A percentile compares a stretch with the other conserved stretches of the same genome.
These are phyloP conservation scores for Blastobasis lacticolella DNA, from an alignment of 2,888 invertebrate genomes.

Conservation along the genomic window DNA sequence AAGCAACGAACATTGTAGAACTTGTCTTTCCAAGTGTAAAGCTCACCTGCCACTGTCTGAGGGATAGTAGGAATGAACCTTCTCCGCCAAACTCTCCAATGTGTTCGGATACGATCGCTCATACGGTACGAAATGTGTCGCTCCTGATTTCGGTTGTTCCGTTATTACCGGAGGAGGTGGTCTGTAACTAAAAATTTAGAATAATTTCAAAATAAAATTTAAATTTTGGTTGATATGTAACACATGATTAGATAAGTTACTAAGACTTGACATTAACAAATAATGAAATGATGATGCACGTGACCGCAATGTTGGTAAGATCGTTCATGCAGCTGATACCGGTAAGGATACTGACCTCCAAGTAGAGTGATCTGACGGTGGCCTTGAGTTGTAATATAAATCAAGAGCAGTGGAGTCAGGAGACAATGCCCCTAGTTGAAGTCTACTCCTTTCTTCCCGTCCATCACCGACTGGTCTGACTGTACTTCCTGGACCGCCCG, in stretches of 20 bases:
- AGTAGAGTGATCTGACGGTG: slow-evolving; percentile 74
- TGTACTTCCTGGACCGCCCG: slow-evolving; percentile 62
- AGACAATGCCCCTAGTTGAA: slow-evolving; percentile 81
- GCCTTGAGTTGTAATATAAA: slow-evolving; percentile 87
- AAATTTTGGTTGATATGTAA: too few species aligned
- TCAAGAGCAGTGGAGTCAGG: slow-evolving; percentile 81
- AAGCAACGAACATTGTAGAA: too few species aligned
- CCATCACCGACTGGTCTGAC: slow-evolving; percentile 83
- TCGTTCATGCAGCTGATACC: neutral
- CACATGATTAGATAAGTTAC: too few species aligned
- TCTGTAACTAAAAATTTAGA: slow-evolving; percentile 70
- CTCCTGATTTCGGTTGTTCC: slow-evolving; percentile 88
- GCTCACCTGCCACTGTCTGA: slow-evolving; percentile 53
- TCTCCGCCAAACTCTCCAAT: slow-evolving; percentile 91
- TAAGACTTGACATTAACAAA: too few species aligned
- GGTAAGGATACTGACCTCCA: slow-evolving; percentile 54
- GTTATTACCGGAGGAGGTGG: slow-evolving; percentile 93
- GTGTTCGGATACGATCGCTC: slow-evolving; percentile 91
- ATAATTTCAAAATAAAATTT: too few species aligned
- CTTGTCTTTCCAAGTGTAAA: too few species aligned
- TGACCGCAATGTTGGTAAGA: too few species aligned
- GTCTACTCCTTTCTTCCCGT: slow-evolving; percentile 84
- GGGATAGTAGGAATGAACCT: slow-evolving; percentile 90
- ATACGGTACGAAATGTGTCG: slow-evolving; percentile 89
- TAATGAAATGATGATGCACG: too few species aligned